Evolutionary conservation across 2,888 invertebrate species (phyloP), one percentile per base, ranked within the genome.

Genomic region (Drosophila quinaria): DNA sequence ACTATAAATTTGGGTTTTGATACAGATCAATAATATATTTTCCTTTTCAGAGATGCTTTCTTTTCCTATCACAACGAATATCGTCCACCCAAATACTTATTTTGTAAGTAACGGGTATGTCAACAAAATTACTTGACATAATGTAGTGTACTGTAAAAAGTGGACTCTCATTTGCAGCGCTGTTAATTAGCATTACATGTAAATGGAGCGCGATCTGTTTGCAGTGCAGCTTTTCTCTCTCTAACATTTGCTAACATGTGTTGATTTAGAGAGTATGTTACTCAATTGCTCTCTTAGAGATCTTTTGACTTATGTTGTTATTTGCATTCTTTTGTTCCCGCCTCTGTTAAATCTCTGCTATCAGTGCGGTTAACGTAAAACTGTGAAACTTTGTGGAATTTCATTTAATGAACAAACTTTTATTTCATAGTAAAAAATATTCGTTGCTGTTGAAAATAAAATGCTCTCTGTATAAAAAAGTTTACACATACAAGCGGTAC

Each of bases 341-440:
- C 19, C 49, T 17, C 49, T 31, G n/a, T 47, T 49, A 17, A 11
- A 11, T 5, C 13, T 29, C 17, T 31, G 31, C 19, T 50, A 9
- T 19, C 9, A 13, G 17, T 33, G 19, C 17, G 49, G 19, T 17
- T 35, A 19, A 19, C 49, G 33, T 11, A 31, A 13, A 50, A 33
- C 50, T 19, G 22, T 35, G 13, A 35, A 33, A 35, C 8, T 50
- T 0, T 35, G 3, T 8, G 11, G 9, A 19, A 35, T 35, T 50
- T 50, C 2, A 50, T 35, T 50, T 50, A 50, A 50, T 50, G 50
- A 19, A 35, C 8, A 35, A 35, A 50, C 35, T 35, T 35, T 35
- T 22, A 19, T 22, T 44, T 44, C 1, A 50, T 17, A 17, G 19
- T 33, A 13, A 33, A 25, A 37, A 44, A 55, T 35, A 35, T 33